A percentile compares a stretch with the other conserved stretches of the same genome.
These are phyloP conservation scores for Xestia rhomboidea DNA, from an alignment of 2,888 invertebrate species.

Conservation along the genomic window DNA sequence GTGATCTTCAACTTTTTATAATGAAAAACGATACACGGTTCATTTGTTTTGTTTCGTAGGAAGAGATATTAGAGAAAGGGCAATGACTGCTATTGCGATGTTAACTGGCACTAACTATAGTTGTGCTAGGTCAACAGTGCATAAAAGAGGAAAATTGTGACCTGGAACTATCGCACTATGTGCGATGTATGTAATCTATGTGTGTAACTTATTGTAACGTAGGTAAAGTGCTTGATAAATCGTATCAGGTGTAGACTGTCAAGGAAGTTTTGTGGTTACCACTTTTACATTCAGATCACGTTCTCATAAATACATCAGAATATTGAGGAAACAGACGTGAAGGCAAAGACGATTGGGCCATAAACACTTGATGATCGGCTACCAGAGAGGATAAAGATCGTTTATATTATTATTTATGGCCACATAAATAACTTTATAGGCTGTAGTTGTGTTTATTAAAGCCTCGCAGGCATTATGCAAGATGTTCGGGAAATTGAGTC, in stretches of 20 bases:
- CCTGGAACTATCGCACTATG: not conserved
- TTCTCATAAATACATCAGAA: constrained; percentile 9
- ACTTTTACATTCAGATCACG: constrained; percentile 44
- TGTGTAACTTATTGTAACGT: not conserved
- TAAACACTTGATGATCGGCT: constrained; percentile 56
- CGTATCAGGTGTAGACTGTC: not conserved
- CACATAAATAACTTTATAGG: constrained; percentile 40
- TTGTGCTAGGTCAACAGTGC: not conserved
- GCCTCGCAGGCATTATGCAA: constrained; percentile 14
- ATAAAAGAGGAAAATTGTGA: not conserved
- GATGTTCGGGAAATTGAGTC: constrained; percentile 2
- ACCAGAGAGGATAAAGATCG: constrained; percentile 39
- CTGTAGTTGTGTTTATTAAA: constrained; percentile 33
- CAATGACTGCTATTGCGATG: too few relatives aligned
- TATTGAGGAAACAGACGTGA: constrained; percentile 51
- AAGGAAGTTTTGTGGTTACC: constrained; percentile 17
- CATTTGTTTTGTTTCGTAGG: too few relatives aligned
- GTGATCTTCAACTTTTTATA: too few relatives aligned
- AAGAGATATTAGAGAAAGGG: too few relatives aligned
- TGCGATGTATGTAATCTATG: too few relatives aligned
- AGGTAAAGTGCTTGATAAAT: constrained; percentile 17
- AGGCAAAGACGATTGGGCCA: constrained; percentile 35
- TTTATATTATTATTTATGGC: constrained; percentile 46
- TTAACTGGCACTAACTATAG: too few relatives aligned
- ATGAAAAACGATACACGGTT: too few relatives aligned